Conservation (phyloP, 2,888 invertebrate genomes). For the Euzetes globulus region DNA sequence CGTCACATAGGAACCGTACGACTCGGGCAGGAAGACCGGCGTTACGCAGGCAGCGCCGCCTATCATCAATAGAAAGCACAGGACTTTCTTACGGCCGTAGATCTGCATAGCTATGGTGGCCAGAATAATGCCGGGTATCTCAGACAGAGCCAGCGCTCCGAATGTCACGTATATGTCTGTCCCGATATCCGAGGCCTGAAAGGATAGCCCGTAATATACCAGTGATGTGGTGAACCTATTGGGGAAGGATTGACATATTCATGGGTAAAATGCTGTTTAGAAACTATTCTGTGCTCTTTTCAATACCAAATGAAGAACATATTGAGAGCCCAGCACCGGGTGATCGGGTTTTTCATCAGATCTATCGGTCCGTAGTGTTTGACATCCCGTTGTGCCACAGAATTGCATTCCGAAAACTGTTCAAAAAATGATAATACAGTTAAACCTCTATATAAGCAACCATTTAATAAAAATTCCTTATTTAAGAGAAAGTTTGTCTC, state of each 20-base stretch:
- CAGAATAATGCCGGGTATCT: conserved; percentile 61
- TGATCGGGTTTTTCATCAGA: conserved; percentile 56
- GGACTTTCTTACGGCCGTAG: conserved; percentile 71
- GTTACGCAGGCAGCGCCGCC: conserved; percentile 76
- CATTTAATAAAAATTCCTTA: no score
- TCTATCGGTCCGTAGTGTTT: conserved; percentile 36
- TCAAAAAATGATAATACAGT: no score
- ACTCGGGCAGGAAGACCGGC: conserved; percentile 70
- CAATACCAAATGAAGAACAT: conserved; percentile 57
- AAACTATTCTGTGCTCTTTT: neutral
- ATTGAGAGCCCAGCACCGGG: conserved; percentile 59
- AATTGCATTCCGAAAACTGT: neutral
- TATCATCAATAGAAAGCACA: conserved; percentile 73
- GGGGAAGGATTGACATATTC: no score
- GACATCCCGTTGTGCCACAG: neutral
- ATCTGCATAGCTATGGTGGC: conserved; percentile 84
- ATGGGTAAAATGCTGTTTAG: neutral
- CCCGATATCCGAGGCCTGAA: conserved; percentile 66
- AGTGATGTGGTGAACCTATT: conserved; percentile 67
- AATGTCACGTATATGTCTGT: conserved; percentile 64
- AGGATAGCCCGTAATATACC: conserved; percentile 66
- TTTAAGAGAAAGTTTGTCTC: no score
- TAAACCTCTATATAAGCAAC: no score
- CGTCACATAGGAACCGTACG: conserved; percentile 55
- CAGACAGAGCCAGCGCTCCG: conserved; percentile 51